Base-by-base conservation (phyloP, 2,113 vertebrate species). In the Tyrannus savana region DNA sequence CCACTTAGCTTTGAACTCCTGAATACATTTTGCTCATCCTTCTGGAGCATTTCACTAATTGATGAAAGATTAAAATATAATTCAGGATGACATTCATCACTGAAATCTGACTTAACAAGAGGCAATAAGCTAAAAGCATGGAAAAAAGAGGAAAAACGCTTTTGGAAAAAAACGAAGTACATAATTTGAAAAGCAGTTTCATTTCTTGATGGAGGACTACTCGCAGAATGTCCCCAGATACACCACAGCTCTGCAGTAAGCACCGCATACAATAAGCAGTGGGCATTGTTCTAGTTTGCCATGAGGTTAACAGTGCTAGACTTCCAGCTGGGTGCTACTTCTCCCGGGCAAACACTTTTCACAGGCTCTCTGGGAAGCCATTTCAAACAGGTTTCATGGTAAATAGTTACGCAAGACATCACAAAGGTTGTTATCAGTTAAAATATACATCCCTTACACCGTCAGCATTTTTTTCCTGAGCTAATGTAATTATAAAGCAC, bases 41-140 rank as follows among this genome's bases (percentile, higher is more conserved):
- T 90, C 85, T 93, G 76, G 56, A 94, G 85, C 68, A 60, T 92
- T 93, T 92, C 88, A 79, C 90, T 95, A 94, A 97, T 84, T 92
- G 90, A 58, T 76, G 73, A 95, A 96, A 81, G 73, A 92, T 89
- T 92, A 96, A 95, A 95, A 75, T 84, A 58, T 95, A 97, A 97
- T 89, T 95, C 90, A 73, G 39, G 44, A 66, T 94, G 96, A 97
- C 96, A 95, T 84, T 90, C 76, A 37, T 73, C 69, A 69, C 92
- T 87, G 92, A 93, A 90, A 78, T 94, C 31, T 92, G 93, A 76
- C 80, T 97, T 93, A 96, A 90, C 66, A 73, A 92, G 92, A 90
- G n/a, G 33, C 23, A 95, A 53, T 92, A 92, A 95, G 66, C 81
- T 82, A 42, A 93, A 90, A 72, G 25, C 28, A 23, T 21, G 52